Evolutionary conservation across 2,888 invertebrate species (phyloP), one percentile per base, ranked within the genome.

Genomic region (Prosapia bicincta): DNA sequence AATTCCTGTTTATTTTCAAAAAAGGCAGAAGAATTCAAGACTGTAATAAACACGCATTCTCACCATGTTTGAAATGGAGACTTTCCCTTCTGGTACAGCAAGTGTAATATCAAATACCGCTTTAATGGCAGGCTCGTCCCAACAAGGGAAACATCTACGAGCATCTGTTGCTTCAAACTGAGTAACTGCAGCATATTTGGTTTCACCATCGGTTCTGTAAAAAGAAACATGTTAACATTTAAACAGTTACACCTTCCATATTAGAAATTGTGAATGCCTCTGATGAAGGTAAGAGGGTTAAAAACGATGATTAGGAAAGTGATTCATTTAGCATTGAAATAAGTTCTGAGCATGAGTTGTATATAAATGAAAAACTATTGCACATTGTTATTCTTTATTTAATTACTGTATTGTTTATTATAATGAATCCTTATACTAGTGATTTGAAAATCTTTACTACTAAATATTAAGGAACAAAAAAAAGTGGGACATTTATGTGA

Each of bases 311-410:
- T 86, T 99, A 98, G 78, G 95, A 90, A 15, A 96, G 95, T 10
- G 98, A 98, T 85, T 99, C 98, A 85, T 99, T 98, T 97, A 99
- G 85, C 97, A 98, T 1, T 98, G 98, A 83, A 98, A 98, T 83
- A 96, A 95, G 80, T 94, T 88, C 74, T 98, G 89, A 3, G 98
- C 98, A 86, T 94, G 93, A 1, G 93, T 94, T 0, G 95, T 89
- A 84, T 94, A 94, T 84, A 97, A 97, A 85, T 97, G 96, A 73
- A 97, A 97, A 78, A 95, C 95, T 28, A 94, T 95, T 26, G 93
- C 93, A 83, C 91, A 93, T 72, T 92, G 89, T 83, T 93, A 93
- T 80, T 92, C 92, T 26, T n/a, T n/a, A n/a, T n/a, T n/a, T n/a
- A n/a, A n/a, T n/a, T n/a, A n/a, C n/a, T n/a, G n/a, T n/a, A n/a